These are phyloP conservation scores for Eupithecia subfuscata DNA, from an alignment of 2,888 invertebrate genomes.

Conservation along the genomic window DNA sequence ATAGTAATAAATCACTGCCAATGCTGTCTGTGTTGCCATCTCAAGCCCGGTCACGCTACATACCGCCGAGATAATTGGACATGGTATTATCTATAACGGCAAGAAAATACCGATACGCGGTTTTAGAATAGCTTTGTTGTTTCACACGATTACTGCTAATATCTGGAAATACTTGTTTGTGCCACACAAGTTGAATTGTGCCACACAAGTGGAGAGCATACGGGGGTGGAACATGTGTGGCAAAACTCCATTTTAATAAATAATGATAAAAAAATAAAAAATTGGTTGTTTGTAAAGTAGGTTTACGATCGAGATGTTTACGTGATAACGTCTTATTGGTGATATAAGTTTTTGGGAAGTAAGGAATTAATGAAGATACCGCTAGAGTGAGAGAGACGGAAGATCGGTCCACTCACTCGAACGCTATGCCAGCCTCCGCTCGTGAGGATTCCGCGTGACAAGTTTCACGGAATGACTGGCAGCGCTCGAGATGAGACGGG, in stretches of 20 bases:
- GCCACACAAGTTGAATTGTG: conserved; percentile 5
- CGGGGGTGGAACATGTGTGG: neutral
- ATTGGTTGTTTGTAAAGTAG: too few species aligned
- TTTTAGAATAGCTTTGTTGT: conserved; percentile 17
- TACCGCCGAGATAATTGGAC: conserved; percentile 23
- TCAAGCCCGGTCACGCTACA: conserved; percentile 23
- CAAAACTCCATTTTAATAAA: neutral
- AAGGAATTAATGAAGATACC: too few species aligned
- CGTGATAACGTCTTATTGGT: too few species aligned
- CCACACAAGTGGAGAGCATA: neutral
- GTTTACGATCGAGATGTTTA: too few species aligned
- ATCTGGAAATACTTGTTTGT: neutral
- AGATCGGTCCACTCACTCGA: too few species aligned
- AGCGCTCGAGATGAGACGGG: too few species aligned
- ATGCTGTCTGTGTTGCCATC: conserved; percentile 3
- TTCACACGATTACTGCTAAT: conserved; percentile 25
- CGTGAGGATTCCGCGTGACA: too few species aligned
- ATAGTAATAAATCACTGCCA: conserved; percentile 20
- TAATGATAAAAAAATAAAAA: too few species aligned
- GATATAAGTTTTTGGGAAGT: too few species aligned
- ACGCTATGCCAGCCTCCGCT: too few species aligned
- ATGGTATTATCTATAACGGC: conserved; percentile 24
- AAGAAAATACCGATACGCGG: conserved; percentile 24
- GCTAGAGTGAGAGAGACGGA: too few species aligned
- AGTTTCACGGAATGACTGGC: too few species aligned